Base-by-base conservation (phyloP, 1,140 invertebrate species). In the Latrodectus geometricus region DNA sequence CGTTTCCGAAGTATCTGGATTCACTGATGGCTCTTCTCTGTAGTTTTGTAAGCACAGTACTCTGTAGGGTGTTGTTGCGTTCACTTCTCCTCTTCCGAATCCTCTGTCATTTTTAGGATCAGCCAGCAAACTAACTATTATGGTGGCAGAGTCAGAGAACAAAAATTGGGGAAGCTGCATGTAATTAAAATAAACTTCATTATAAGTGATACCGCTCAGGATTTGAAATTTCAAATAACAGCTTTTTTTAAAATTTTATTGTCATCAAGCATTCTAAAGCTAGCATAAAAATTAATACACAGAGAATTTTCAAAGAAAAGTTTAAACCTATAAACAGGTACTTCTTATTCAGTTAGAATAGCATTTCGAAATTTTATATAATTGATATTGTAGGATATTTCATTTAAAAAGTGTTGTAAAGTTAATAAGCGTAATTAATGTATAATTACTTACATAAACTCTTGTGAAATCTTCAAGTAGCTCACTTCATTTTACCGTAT, bases 31-130 rank as follows among this genome's bases (percentile, higher is more conserved):
- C 56, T 87, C 85, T 4, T 83, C 69, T n/a, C 87, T 54, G 52
- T 49, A 82, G 23, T 72, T 88, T 35, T 89, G 88, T 61, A 88
- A 66, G 23, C 89, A 89, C 0, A 89, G 68, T 14, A 89, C 73
- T 23, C 89, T 83, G 79, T 88, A 89, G 4, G 88, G 89, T 48
- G 88, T 88, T 0, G 88, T 88, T 2, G 88, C 80, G 21, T 81
- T 83, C 1, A 81, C 77, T 50, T 88, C 88, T 7, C 88, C 86
- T 50, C 78, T 72, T 4, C 89, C 89, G 56, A 88, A 89, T 14
- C 88, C 88, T 23, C 89, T 69, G 48, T 87, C 73, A 69, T 89
- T 88, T 11, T 76, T 15, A 65, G 89, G 89, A 82, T 89, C 89
- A n/a, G 88, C 86, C 20, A 88, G 20, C 4, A 89, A 65, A 4